phyloP scores from a whole-genome alignment of 2,113 vertebrate genomes.

The Sebastes schlegelii region DNA sequence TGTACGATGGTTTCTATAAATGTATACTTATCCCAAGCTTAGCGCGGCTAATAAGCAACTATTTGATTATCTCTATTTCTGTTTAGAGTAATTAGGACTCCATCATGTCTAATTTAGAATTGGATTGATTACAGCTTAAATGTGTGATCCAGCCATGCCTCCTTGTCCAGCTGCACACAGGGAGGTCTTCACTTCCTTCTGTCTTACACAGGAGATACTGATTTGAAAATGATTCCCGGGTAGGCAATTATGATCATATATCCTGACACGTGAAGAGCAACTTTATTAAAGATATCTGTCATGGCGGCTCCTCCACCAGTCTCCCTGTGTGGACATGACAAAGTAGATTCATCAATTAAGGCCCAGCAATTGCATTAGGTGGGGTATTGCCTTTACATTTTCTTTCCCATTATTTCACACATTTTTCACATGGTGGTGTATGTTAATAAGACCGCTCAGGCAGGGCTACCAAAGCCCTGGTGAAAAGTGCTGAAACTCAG shows the following conservation, averaged over 20 bases:
- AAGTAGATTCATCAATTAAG: constrained; percentile 78
- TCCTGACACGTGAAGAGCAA: constrained; percentile 68
- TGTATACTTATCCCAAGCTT: constrained; percentile 29
- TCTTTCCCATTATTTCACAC: constrained; percentile 71
- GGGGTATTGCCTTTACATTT: constrained; percentile 72
- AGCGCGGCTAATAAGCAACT: constrained; percentile 32
- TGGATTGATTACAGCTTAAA: constrained; percentile 39
- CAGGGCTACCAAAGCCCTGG: constrained; percentile 13
- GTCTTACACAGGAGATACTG: constrained; percentile 57
- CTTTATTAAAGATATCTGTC: constrained; percentile 85
- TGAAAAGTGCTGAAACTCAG: constrained; percentile 22
- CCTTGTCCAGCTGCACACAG: constrained; percentile 35
- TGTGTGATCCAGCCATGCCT: constrained; percentile 13
- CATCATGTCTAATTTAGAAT: constrained; percentile 46
- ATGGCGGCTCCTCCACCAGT: constrained; percentile 61
- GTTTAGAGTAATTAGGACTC: constrained; percentile 47
- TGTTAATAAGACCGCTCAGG: constrained; percentile 54
- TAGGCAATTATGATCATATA: constrained; percentile 71
- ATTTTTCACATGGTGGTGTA: constrained; percentile 66
- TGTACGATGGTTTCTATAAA: constrained; percentile 35
- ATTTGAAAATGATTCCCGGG: constrained; percentile 69
- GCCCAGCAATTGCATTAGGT: constrained; percentile 63
- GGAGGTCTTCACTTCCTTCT: constrained; percentile 26
- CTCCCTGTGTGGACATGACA: constrained; percentile 70
- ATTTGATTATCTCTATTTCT: constrained; percentile 49